A percentile compares a stretch with the other conserved stretches of the same genome.
Conservation (phyloP, 1,140 invertebrate genomes). For the Linepithema humile region DNA sequence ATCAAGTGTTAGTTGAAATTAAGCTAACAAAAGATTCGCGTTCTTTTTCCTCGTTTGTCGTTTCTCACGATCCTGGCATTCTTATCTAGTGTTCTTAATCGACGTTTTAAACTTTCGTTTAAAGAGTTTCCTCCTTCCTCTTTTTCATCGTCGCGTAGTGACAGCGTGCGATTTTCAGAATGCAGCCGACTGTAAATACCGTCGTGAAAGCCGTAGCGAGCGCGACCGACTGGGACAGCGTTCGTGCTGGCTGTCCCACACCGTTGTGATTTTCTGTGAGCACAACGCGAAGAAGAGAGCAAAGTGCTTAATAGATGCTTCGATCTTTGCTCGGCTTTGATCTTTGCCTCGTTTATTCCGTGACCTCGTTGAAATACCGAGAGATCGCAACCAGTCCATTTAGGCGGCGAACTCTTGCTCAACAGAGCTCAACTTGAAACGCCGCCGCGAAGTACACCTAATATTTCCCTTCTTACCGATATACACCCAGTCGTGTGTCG, state of each 20-base stretch:
- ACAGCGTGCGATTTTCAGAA: constrained; percentile 63
- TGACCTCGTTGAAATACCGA: constrained; percentile 7
- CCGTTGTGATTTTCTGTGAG: constrained; percentile 60
- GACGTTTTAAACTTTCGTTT: constrained; percentile 30
- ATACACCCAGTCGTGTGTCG: not conserved
- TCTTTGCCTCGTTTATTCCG: constrained; percentile 59
- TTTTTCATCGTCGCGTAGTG: constrained; percentile 41
- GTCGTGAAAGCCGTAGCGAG: constrained; percentile 63
- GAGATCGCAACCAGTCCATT: not conserved
- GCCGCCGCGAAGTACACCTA: not conserved
- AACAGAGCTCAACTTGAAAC: too few species aligned
- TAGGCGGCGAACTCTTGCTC: too few species aligned
- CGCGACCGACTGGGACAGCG: constrained; percentile 40
- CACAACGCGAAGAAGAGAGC: constrained; percentile 51
- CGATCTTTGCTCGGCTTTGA: constrained; percentile 43
- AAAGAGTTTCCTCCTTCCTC: constrained; percentile 44
- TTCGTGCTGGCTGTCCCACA: not conserved
- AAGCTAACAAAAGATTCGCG: not conserved
- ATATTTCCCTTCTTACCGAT: not conserved
- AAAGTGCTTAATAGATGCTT: constrained; percentile 44
- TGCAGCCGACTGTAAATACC: constrained; percentile 66
- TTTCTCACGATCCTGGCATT: constrained; percentile 34
- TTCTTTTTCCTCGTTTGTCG: not conserved
- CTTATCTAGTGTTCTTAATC: constrained; percentile 46
- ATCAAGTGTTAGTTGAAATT: not conserved